These are phyloP conservation scores for Fulica atra DNA, from an alignment of 2,113 vertebrate species.

Conservation along the genomic window DNA sequence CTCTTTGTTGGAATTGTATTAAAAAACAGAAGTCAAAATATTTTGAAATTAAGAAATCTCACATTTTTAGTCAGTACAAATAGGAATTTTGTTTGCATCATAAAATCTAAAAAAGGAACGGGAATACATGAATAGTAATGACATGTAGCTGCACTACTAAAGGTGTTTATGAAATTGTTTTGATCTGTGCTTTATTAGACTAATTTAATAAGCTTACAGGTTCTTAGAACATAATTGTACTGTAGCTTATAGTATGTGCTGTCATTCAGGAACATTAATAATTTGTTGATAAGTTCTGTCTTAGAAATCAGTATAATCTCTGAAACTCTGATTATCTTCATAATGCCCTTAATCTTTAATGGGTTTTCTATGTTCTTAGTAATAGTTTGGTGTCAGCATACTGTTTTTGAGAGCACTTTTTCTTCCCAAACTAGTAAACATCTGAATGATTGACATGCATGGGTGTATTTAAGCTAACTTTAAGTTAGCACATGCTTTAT, in stretches of 20 bases:
- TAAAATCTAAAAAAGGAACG: background rate
- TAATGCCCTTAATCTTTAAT: background rate
- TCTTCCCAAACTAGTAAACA: background rate
- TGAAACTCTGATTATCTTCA: background rate
- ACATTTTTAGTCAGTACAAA: background rate
- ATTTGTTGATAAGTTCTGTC: background rate
- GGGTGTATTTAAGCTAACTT: background rate
- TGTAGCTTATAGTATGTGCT: background rate
- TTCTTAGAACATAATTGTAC: background rate
- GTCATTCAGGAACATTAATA: background rate
- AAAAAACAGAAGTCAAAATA: slow-evolving; percentile 21
- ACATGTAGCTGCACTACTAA: background rate
- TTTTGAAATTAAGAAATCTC: slow-evolving; percentile 4
- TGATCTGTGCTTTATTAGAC: background rate
- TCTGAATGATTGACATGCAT: background rate
- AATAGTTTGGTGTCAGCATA: background rate
- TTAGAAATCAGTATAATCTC: background rate
- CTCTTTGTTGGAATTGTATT: background rate
- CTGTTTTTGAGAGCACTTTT: background rate
- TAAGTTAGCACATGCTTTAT: background rate
- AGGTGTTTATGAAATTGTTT: slow-evolving; percentile 15
- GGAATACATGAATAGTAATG: slow-evolving; percentile 9
- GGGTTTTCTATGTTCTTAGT: background rate
- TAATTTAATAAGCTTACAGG: background rate
- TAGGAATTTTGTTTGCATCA: slow-evolving; percentile 1